These are phyloP conservation scores for Charina bottae DNA, from an alignment of 2,113 vertebrate genomes.

Conservation along the genomic window DNA sequence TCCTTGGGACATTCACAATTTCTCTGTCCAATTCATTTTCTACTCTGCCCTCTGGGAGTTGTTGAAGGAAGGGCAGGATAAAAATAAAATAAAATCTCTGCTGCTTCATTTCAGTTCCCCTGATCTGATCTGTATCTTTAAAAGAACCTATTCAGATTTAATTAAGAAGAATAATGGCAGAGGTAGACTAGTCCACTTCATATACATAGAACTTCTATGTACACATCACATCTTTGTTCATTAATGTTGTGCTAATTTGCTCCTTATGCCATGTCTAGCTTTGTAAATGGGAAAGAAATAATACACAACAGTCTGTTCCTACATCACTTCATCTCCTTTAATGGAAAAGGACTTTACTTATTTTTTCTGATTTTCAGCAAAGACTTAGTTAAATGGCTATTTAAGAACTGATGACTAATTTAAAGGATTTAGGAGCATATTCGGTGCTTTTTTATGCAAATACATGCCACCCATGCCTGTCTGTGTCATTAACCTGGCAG, in stretches of 20 bases:
- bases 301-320: slow-evolving; percentile 42
- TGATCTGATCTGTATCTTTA: neutral
- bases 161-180: neutral
- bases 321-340: slow-evolving; percentile 29
- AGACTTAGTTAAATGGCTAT: slow-evolving; percentile 78
- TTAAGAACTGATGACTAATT: slow-evolving; percentile 83
- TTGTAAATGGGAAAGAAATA: slow-evolving; percentile 42
- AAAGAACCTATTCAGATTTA: slow-evolving; percentile 23
- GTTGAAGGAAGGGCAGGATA: neutral
- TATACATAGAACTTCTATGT: neutral
- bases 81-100: neutral
- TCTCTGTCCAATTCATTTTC: neutral
- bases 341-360: slow-evolving; percentile 55
- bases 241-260: slow-evolving; percentile 25
- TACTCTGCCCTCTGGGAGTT: too few species aligned
- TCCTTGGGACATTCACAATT: neutral
- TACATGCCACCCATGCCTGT: slow-evolving; percentile 72
- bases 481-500: slow-evolving; percentile 82
- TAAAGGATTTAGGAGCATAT: slow-evolving; percentile 79
- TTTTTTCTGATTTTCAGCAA: slow-evolving; percentile 64
- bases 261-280: slow-evolving; percentile 39
- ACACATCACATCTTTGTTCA: slow-evolving; percentile 11
- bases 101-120: neutral
- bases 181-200: neutral
- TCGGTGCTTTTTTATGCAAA: slow-evolving; percentile 81